Percentiles rank a stretch among this genome's conserved stretches.
Evolutionary conservation across 2,797 vertebrate species (phyloP).

Genomic region (Peromyscus attwateri): DNA sequence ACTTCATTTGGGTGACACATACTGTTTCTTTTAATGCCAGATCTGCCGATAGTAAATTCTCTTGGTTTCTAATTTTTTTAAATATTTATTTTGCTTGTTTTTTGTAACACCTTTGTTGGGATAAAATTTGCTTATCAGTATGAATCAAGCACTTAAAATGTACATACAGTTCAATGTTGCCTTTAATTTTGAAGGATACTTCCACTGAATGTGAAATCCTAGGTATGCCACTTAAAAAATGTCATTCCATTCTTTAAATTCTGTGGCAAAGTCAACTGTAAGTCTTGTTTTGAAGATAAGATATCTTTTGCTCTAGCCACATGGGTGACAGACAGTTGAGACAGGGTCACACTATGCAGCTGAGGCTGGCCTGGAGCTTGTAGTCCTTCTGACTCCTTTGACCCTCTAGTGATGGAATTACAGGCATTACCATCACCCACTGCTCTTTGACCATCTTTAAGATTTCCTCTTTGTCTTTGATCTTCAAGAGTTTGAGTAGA

Average conservation of each 20-base stretch:
- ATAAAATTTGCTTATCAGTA: neutral
- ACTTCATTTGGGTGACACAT: neutral
- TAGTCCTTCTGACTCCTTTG: neutral
- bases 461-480: neutral
- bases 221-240: neutral
- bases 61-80: slow-evolving; percentile 13
- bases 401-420: neutral
- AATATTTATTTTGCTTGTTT: neutral
- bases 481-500: neutral
- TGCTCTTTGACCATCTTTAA: neutral
- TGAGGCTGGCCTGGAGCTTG: neutral
- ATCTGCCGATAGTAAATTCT: neutral
- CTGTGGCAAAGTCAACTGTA: neutral
- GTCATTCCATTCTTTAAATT: neutral
- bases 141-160: neutral
- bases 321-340: neutral
- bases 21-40: neutral
- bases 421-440: neutral
- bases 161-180: neutral
- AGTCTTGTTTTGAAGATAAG: neutral
- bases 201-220: neutral
- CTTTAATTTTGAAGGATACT: slow-evolving; percentile 22
- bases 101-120: neutral
- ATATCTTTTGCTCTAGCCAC: neutral
- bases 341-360: neutral